Conservation (phyloP, 1,140 invertebrate genomes). For the Luehdorfia chinensis region DNA sequence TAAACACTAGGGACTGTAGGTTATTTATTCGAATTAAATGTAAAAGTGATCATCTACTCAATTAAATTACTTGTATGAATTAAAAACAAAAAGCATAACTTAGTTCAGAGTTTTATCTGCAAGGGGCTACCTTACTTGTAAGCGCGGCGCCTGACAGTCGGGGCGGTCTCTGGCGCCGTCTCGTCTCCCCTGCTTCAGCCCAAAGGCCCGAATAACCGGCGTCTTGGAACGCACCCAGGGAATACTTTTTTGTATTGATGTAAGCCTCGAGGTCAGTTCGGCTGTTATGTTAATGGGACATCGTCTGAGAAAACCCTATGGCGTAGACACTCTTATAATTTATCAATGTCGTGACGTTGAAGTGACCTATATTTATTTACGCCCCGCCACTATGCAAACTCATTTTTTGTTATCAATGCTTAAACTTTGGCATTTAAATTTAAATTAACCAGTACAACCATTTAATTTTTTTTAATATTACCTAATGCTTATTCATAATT, state of each 20-base stretch:
- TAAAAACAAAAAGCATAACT: slow-evolving; percentile 16
- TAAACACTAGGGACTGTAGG: no score
- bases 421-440: slow-evolving; percentile 13
- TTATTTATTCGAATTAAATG: no score
- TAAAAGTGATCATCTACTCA: no score
- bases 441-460: no score
- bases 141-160: slow-evolving; percentile 40
- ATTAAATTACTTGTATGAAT: no score
- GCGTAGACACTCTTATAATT: slow-evolving; percentile 53
- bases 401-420: slow-evolving; percentile 14
- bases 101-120: slow-evolving; percentile 14
- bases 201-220: slow-evolving; percentile 38
- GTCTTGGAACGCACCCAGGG: slow-evolving; percentile 63
- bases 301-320: slow-evolving; percentile 54
- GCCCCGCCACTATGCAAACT: slow-evolving; percentile 9
- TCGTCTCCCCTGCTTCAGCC: slow-evolving; percentile 37
- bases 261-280: slow-evolving; percentile 59
- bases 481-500: neutral
- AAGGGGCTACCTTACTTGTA: slow-evolving; percentile 1
- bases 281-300: slow-evolving; percentile 64
- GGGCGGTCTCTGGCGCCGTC: slow-evolving; percentile 45
- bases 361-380: slow-evolving; percentile 12
- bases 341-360: slow-evolving; percentile 44
- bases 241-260: slow-evolving; percentile 62
- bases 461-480: no score